Conservation (phyloP, 2,888 invertebrate genomes). For the Zygogramma bicolorata region DNA sequence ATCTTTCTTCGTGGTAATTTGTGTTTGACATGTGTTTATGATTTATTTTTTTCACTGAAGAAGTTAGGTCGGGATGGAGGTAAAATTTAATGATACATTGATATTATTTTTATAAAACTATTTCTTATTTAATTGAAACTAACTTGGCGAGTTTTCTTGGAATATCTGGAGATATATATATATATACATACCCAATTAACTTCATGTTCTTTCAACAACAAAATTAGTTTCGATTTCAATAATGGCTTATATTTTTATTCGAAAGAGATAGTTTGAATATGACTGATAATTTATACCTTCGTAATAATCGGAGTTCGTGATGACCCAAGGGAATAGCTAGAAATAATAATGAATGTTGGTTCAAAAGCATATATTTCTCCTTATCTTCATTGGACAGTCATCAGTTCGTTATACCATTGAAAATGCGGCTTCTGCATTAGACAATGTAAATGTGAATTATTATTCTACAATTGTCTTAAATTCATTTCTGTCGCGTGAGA, state of each 20-base stretch:
- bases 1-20: neutral
- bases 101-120: too few relatives aligned
- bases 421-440: neutral
- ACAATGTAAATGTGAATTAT: too few relatives aligned
- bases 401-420: slow-evolving; percentile 17
- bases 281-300: slow-evolving; percentile 6
- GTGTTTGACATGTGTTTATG: neutral
- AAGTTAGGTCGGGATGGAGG: too few relatives aligned
- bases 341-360: slow-evolving; percentile 10
- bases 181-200: too few relatives aligned
- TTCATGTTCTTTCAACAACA: neutral
- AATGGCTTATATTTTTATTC: slow-evolving; percentile 1
- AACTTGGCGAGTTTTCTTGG: too few relatives aligned
- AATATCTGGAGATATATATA: too few relatives aligned
- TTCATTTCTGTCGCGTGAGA: too few relatives aligned
- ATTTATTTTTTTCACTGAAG: slow-evolving; percentile 9
- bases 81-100: too few relatives aligned
- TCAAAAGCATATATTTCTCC: neutral
- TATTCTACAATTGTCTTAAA: too few relatives aligned
- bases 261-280: slow-evolving; percentile 5
- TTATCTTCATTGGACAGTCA: slow-evolving; percentile 1
- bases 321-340: slow-evolving; percentile 7
- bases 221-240: neutral
- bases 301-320: slow-evolving; percentile 11
- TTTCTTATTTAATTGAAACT: too few relatives aligned